phyloP scores from a whole-genome alignment of 1,140 invertebrate genomes.

The Apocrypta bakeri region DNA sequence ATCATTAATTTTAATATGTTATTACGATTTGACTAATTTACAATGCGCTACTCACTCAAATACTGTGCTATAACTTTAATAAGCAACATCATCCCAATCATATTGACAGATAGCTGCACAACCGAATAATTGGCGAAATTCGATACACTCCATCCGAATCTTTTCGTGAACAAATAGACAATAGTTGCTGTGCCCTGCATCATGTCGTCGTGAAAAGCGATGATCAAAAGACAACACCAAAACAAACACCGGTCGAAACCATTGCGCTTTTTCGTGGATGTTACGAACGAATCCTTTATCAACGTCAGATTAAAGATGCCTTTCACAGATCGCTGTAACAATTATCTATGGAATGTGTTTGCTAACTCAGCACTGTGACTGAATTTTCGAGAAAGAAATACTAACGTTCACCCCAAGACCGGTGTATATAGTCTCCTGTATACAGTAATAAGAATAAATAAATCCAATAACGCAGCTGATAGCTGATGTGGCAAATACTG shows the following conservation, averaged over 20 bases:
- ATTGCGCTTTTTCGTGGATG: constrained; percentile 77
- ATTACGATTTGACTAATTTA: not conserved
- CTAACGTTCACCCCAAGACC: not conserved
- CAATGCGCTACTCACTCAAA: not conserved
- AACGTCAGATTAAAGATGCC: constrained; percentile 76
- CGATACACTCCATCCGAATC: constrained; percentile 80
- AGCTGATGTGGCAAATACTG: constrained; percentile 43
- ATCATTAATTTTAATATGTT: too few species aligned
- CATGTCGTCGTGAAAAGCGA: constrained; percentile 76
- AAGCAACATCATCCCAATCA: constrained; percentile 41
- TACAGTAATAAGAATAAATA: constrained; percentile 39
- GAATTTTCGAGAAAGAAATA: not conserved
- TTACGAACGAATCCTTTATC: constrained; percentile 64
- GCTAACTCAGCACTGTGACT: too few species aligned
- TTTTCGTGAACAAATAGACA: constrained; percentile 79
- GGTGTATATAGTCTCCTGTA: constrained; percentile 17
- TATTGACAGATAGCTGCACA: constrained; percentile 7
- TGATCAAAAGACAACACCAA: constrained; percentile 76
- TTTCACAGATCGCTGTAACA: constrained; percentile 50
- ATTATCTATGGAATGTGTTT: too few species aligned
- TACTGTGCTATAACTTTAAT: constrained; percentile 12
- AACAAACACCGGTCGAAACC: constrained; percentile 77
- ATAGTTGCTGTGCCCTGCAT: constrained; percentile 75
- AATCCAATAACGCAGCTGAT: constrained; percentile 18
- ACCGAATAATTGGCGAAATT: constrained; percentile 70